Evolutionary conservation across 2,113 vertebrate species (phyloP).

Genomic region (Montifringilla adamsi): DNA sequence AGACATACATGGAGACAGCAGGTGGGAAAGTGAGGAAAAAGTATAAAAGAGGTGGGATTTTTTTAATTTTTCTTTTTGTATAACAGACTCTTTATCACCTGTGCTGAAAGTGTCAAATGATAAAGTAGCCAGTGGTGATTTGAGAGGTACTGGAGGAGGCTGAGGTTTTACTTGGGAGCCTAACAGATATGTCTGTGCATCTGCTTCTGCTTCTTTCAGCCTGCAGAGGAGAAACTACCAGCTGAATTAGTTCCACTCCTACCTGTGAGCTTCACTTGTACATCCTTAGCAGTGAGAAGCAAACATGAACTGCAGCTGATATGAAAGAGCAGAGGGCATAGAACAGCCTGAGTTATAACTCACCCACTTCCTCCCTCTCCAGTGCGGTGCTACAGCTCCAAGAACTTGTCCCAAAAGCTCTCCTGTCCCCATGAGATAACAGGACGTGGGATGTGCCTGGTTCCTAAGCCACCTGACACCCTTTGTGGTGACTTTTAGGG

Average conservation of each 20-base stretch:
- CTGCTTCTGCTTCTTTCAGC: neutral
- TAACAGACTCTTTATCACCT: neutral
- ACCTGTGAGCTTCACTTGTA: neutral
- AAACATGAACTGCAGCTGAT: neutral
- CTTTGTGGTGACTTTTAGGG: neutral
- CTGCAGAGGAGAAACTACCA: neutral
- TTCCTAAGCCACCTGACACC: neutral
- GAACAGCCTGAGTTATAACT: neutral
- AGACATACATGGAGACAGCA: neutral
- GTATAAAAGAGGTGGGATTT: accelerated
- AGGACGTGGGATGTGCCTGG: neutral
- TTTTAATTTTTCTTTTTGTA: accelerated
- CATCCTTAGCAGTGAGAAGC: neutral
- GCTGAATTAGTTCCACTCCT: neutral
- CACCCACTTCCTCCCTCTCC: neutral
- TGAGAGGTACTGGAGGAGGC: neutral
- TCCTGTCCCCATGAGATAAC: neutral
- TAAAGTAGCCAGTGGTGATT: neutral
- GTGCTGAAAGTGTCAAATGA: neutral
- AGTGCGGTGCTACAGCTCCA: accelerated
- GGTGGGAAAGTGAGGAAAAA: neutral
- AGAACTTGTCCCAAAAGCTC: neutral
- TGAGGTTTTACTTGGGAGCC: neutral
- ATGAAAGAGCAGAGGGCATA: neutral
- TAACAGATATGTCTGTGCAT: neutral